These are phyloP conservation scores for Istiophorus platypterus DNA, from an alignment of 2,113 vertebrate species.

Conservation along the genomic window DNA sequence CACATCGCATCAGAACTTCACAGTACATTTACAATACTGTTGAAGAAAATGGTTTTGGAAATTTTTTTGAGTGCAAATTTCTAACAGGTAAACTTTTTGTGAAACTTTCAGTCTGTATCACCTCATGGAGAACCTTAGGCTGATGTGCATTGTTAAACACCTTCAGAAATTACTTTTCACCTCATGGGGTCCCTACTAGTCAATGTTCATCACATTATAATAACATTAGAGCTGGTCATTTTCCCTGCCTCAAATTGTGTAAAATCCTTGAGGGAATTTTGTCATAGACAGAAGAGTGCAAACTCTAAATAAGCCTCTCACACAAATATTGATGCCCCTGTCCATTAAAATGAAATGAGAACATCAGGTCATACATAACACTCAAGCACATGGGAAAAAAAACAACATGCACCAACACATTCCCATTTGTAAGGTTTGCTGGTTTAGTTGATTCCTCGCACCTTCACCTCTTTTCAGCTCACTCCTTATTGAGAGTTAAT, in stretches of 20 bases:
- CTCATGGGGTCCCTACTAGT: slow-evolving; percentile 59
- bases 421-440: slow-evolving; percentile 29
- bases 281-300: slow-evolving; percentile 53
- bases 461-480: slow-evolving; percentile 37
- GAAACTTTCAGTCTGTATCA: slow-evolving; percentile 49
- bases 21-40: slow-evolving; percentile 49
- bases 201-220: slow-evolving; percentile 69
- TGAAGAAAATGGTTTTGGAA: slow-evolving; percentile 19
- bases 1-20: slow-evolving; percentile 51
- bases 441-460: slow-evolving; percentile 29
- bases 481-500: slow-evolving; percentile 48
- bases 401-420: background rate
- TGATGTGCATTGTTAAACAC: slow-evolving; percentile 34
- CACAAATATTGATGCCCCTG: slow-evolving; percentile 64
- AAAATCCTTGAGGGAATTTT: slow-evolving; percentile 55
- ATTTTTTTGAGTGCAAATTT: slow-evolving; percentile 5
- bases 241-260: slow-evolving; percentile 59
- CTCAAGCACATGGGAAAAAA: background rate
- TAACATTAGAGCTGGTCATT: slow-evolving; percentile 58
- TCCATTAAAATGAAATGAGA: slow-evolving; percentile 63
- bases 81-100: slow-evolving; percentile 47
- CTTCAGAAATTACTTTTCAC: slow-evolving; percentile 59
- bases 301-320: slow-evolving; percentile 49
- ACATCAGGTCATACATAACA: slow-evolving; percentile 41
- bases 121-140: slow-evolving; percentile 27